Percentiles rank a stretch among this genome's conserved stretches.
phyloP scores from a whole-genome alignment of 2,888 invertebrate genomes.

The Papilio protenor region DNA sequence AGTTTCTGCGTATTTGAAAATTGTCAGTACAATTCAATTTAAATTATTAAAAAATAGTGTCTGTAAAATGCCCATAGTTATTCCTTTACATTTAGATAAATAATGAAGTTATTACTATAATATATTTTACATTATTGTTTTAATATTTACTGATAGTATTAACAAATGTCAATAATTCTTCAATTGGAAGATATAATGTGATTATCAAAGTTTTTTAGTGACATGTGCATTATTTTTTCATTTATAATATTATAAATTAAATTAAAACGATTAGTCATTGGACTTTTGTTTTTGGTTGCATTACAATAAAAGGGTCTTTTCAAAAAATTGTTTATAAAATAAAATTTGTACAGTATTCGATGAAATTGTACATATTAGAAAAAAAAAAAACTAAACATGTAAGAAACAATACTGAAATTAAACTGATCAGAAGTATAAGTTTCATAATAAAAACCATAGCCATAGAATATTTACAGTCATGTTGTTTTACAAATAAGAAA shows the following conservation, averaged over 20 bases:
- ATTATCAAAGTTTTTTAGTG: neutral
- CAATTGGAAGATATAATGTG: neutral
- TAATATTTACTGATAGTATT: conserved; percentile 5
- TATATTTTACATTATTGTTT: conserved; percentile 31
- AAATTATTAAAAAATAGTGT: conserved; percentile 20
- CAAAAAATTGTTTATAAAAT: neutral
- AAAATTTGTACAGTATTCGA: neutral
- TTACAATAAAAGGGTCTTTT: neutral
- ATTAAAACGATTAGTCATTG: neutral
- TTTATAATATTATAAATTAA: neutral
- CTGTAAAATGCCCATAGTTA: conserved; percentile 31
- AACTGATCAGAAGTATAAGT: neutral
- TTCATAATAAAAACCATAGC: neutral
- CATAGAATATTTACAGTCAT: no score
- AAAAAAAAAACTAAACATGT: neutral
- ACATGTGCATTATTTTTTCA: neutral
- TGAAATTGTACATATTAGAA: neutral
- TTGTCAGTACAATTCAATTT: conserved; percentile 32
- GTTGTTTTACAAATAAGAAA: no score
- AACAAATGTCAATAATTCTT: conserved; percentile 16
- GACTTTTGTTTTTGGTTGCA: neutral
- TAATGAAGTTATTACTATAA: conserved; percentile 21
- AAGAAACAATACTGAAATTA: neutral
- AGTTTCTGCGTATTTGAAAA: conserved; percentile 30
- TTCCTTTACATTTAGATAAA: conserved; percentile 32